phyloP scores from a whole-genome alignment of 2,888 invertebrate genomes.

The Polymixis flavicincta region DNA sequence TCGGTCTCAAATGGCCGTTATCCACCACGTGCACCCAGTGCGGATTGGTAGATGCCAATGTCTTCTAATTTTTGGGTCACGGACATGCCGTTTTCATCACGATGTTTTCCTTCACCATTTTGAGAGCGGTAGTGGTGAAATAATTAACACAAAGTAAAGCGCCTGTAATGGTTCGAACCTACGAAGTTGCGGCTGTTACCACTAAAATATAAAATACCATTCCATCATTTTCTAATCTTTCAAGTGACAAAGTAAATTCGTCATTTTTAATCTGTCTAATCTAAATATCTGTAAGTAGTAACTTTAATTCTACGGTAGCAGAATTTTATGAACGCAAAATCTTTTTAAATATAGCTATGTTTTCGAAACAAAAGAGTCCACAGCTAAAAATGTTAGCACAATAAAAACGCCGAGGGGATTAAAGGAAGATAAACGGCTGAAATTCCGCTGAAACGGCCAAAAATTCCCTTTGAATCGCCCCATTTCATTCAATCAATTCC shows the following conservation, averaged over 20 bases:
- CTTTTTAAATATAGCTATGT: constrained; percentile 4
- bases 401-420: constrained; percentile 33
- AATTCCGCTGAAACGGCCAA: constrained; percentile 40
- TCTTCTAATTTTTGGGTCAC: no score
- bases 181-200: no score
- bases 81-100: no score
- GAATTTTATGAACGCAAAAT: constrained; percentile 12
- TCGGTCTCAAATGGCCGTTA: no score
- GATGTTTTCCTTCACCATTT: no score
- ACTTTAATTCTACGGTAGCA: background rate
- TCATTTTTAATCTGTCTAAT: background rate
- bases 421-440: constrained; percentile 48
- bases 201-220: no score
- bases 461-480: constrained; percentile 40
- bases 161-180: no score
- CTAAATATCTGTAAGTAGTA: background rate
- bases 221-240: background rate
- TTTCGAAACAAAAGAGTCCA: constrained; percentile 29
- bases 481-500: constrained; percentile 61
- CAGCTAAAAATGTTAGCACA: constrained; percentile 46
- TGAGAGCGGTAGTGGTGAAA: no score
- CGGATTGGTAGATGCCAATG: no score
- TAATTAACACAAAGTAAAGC: no score
- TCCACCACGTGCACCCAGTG: no score
- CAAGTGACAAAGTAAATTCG: background rate